A percentile compares a stretch with the other conserved stretches of the same genome.
These are phyloP conservation scores for Pelecanoides urinatrix DNA, from an alignment of 2,113 vertebrate genomes.

Conservation along the genomic window DNA sequence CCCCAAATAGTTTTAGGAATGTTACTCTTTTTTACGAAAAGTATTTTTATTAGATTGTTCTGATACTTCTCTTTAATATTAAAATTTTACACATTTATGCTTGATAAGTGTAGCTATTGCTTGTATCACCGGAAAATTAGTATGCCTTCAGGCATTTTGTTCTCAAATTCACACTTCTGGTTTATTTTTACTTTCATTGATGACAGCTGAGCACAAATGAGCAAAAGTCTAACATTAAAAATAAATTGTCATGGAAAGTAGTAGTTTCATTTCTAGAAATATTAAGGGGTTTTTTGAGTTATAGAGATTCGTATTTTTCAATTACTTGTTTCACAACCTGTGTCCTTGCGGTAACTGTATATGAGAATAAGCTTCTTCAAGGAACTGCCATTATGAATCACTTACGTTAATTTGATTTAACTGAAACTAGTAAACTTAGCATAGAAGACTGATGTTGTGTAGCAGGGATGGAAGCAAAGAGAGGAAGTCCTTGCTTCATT, in stretches of 20 bases:
- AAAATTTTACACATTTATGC: not conserved
- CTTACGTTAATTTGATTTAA: not conserved
- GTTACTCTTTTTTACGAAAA: not conserved
- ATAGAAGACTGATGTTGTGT: not conserved
- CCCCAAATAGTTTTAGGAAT: not conserved
- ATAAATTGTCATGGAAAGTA: not conserved
- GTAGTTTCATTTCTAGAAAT: not conserved
- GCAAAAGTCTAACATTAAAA: not conserved
- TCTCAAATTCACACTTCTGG: not conserved
- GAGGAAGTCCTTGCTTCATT: not conserved
- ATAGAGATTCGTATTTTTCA: not conserved
- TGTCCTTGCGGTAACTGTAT: not conserved
- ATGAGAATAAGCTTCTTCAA: not conserved
- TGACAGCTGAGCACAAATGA: not conserved
- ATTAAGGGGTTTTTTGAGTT: not conserved
- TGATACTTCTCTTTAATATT: not conserved
- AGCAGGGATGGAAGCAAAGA: not conserved
- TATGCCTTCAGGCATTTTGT: not conserved
- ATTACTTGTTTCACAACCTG: not conserved
- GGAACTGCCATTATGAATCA: not conserved
- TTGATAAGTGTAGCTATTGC: not conserved
- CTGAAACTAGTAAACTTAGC: not conserved
- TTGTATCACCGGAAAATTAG: not conserved
- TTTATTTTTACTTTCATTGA: not conserved
- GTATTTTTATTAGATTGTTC: not conserved